A percentile compares a stretch with the other conserved stretches of the same genome.
phyloP scores from a whole-genome alignment of 1,140 invertebrate genomes.

The Sminthurinus signatus region DNA sequence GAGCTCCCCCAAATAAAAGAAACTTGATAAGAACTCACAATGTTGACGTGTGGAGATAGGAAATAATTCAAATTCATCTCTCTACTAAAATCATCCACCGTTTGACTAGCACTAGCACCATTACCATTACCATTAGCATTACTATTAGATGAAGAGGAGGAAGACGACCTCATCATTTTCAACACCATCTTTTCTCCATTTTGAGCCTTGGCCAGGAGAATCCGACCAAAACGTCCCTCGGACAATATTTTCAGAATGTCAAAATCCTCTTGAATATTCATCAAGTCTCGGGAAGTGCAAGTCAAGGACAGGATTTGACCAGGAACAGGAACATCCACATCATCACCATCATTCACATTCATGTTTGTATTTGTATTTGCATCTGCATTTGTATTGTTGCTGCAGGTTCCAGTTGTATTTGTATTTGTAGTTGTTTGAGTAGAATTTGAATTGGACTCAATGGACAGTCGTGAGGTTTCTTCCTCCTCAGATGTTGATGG shows the following conservation, averaged over 20 bases:
- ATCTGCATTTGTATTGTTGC: too few species aligned
- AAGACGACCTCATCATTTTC: slow-evolving; percentile 59
- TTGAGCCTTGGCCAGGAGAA: slow-evolving; percentile 57
- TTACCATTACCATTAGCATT: slow-evolving; percentile 58
- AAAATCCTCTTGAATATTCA: slow-evolving; percentile 51
- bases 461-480: too few species aligned
- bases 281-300: slow-evolving; percentile 1
- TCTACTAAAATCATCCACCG: slow-evolving; percentile 54
- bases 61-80: slow-evolving; percentile 87
- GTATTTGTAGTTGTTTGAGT: too few species aligned
- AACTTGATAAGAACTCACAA: slow-evolving; percentile 82
- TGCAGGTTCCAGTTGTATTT: too few species aligned
- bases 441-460: too few species aligned
- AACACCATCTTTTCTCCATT: slow-evolving; percentile 59
- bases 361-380: too few species aligned
- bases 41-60: slow-evolving; percentile 75
- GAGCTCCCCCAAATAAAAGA: slow-evolving; percentile 63
- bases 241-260: slow-evolving; percentile 58
- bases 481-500: neutral
- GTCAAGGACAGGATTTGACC: too few species aligned
- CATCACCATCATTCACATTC: too few species aligned
- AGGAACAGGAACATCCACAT: too few species aligned
- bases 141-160: too few species aligned
- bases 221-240: slow-evolving; percentile 65
- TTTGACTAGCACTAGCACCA: too few species aligned